Percentiles rank a stretch among this genome's conserved stretches.
These are phyloP conservation scores for Cecropterus lyciades DNA, from an alignment of 1,140 invertebrate species.

Conservation along the genomic window DNA sequence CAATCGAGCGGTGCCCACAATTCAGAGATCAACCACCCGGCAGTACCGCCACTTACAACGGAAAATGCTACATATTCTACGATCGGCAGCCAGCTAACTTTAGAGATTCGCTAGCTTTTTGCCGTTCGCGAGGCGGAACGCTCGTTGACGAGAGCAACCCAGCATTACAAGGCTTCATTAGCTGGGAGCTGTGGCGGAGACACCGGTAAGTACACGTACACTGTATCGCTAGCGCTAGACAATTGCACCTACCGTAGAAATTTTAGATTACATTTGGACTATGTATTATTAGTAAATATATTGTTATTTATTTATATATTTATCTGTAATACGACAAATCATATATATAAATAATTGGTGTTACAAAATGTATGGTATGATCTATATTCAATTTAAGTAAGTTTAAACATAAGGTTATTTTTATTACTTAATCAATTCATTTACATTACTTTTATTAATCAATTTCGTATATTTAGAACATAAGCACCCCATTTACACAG, in stretches of 20 bases:
- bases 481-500: too few species aligned
- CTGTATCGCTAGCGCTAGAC: slow-evolving; percentile 11
- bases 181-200: slow-evolving; percentile 96
- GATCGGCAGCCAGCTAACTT: slow-evolving; percentile 94
- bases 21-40: slow-evolving; percentile 96
- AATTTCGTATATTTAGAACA: too few species aligned
- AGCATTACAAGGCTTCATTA: slow-evolving; percentile 96
- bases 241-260: not conserved
- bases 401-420: too few species aligned
- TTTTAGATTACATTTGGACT: too few species aligned
- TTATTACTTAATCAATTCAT: too few species aligned
- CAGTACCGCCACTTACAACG: slow-evolving; percentile 96
- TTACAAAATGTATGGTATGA: too few species aligned
- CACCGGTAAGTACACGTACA: slow-evolving; percentile 87
- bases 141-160: slow-evolving; percentile 97
- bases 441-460: too few species aligned
- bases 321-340: too few species aligned
- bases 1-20: slow-evolving; percentile 96
- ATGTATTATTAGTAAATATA: too few species aligned
- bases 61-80: slow-evolving; percentile 98
- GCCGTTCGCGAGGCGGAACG: slow-evolving; percentile 91
- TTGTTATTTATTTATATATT: too few species aligned
- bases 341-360: too few species aligned
- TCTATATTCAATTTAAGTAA: too few species aligned
- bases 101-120: slow-evolving; percentile 92